Percentiles rank a stretch among this genome's conserved stretches.
Conservation (phyloP, 2,113 vertebrate species). For the Trematomus loennbergii region DNA sequence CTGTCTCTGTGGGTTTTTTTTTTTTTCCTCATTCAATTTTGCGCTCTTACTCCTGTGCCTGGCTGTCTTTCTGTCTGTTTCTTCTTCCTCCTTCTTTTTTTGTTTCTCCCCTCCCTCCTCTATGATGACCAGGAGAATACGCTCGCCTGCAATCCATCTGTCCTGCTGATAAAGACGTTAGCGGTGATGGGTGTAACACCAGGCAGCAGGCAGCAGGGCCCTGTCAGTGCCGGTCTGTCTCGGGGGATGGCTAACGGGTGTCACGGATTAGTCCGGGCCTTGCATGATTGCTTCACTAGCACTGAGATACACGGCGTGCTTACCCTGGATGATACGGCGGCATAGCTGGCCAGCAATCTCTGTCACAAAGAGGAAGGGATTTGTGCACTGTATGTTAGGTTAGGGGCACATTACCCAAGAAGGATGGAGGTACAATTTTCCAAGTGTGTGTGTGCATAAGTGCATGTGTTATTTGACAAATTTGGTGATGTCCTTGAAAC, state of each 20-base stretch:
- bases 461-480: conserved; percentile 21
- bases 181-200: conserved; percentile 64
- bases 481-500: conserved; percentile 19
- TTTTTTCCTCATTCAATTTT: conserved; percentile 25
- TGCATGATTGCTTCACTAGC: conserved; percentile 73
- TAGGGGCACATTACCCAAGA: background rate
- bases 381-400: conserved; percentile 29
- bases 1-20: conserved; percentile 17
- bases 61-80: conserved; percentile 31
- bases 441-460: background rate
- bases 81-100: conserved; percentile 1
- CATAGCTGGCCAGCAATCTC: conserved; percentile 35
- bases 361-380: conserved; percentile 41
- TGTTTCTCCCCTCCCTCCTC: conserved; percentile 5
- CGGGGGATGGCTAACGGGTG: conserved; percentile 64
- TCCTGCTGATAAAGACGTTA: conserved; percentile 77
- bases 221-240: conserved; percentile 63
- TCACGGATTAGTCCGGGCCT: conserved; percentile 64
- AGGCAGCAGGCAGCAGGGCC: conserved; percentile 49
- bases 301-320: conserved; percentile 48
- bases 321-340: conserved; percentile 47
- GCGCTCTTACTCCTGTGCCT: conserved; percentile 18
- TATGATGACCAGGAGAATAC: conserved; percentile 62
- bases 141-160: conserved; percentile 57
- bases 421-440: background rate